Base-by-base conservation (phyloP, 2,113 vertebrate species). In the Menidia beryllina region DNA sequence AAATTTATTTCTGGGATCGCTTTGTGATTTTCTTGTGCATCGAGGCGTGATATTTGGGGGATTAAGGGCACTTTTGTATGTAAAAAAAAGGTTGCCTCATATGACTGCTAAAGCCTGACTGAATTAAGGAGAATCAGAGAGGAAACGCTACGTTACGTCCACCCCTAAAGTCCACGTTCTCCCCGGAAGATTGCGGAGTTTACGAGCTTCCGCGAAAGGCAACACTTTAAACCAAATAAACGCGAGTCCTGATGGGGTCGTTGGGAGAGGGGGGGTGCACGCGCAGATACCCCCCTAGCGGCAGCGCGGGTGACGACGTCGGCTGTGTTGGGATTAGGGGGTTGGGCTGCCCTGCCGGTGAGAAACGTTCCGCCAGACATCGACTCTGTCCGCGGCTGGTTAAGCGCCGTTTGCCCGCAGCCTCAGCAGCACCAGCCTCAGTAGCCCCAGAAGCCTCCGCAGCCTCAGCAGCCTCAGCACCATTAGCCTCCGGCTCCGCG, bases 341-440 rank as follows among this genome's bases (percentile, higher is more conserved):
- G 89, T 85, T 92, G 86, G 89, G 86, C 85, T 84, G 85, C 73
- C 65, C 75, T 19, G 86, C 81, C 85, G 86, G 52, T 75, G 21
- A 71, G 58, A 86, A 83, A 81, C 69, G 72, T 72, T 61, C 86
- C 82, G 81, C 77, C 84, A 81, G 75, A 86, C 79, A 48, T 60
- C 61, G 67, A 83, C 59, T 80, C 48, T 20, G 71, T 87, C 79
- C 58, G 78, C 72, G 74, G 86, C 77, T n/a, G 80, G 74, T 67
- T 78, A 79, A 78, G 75, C 75, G 59, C 83, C 39, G 64, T 61
- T 72, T 77, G 76, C 74, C 86, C 77, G 84, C 85, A 85, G 84
- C 85, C 78, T 60, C 90, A 80, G 61, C 84, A 85, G 21, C 85
- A 82, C 25, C 73, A 55, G 75, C 55, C n/a, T n/a, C n/a, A n/a